Evolutionary conservation across 2,113 vertebrate genomes (phyloP), one percentile per base, ranked within the genome.

Genomic region (Equus quagga): DNA sequence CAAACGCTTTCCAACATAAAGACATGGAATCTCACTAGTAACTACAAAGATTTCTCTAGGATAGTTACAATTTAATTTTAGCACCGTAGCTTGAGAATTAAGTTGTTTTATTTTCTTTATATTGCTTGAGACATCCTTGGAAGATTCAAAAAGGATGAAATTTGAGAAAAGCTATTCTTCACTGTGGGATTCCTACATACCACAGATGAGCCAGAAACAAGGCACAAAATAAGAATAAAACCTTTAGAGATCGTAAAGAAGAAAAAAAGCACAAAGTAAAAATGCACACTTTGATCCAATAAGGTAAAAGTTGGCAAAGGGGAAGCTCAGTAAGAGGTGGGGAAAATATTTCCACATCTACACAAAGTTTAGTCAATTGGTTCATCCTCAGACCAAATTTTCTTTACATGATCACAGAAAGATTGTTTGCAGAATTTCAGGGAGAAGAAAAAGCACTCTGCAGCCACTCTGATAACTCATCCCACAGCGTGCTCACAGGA

Each of bases 101-200:
- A 54, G 26, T 26, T 81, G 7, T 49, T 94, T 96, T 81, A 72
- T 89, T 90, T 78, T 86, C 31, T 79, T 84, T 67, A 28, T 75
- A 70, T 56, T 91, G 60, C 58, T 72, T 88, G 13, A 36, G 14
- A 26, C 64, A 79, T 51, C 82, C 26, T 96, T 44, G 82, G 69
- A 56, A 89, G 28, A 79, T 82, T 84, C 86, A 3, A 58, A 80
- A 56, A 73, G 33, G 13, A 84, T 70, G 31, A 81, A 11, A 89
- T 86, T 73, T 91, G 33, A 85, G 44, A 84, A 95, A 82, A 88
- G 73, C 12, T 6, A 23, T 41, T 70, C 33, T 87, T 85, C 67
- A 65, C 85, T 93, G 67, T 79, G 33, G 13, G 36, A 86, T 44
- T 44, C 19, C 2, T 31, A 54, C 24, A 46, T 67, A 26, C 24